Base-by-base conservation (phyloP, 92 coral and sea anemone species). In the Porites cylindrica region DNA sequence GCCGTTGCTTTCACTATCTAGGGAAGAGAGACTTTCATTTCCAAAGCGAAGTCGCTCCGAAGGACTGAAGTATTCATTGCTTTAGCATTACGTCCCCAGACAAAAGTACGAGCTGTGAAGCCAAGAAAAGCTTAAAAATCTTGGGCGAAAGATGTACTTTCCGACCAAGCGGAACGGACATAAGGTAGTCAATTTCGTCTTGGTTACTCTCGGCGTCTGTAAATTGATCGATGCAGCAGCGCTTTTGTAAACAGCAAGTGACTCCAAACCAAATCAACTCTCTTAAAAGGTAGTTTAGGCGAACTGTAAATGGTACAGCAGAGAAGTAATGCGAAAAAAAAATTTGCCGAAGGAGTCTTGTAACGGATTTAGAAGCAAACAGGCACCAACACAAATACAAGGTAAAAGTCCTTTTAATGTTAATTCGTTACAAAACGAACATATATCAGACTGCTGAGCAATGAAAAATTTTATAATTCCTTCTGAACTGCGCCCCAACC, bases 1-100 rank as follows among this genome's bases (percentile, higher is more conserved):
- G 53, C 80, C 72, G 66, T 86, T 70, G 82, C 91, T 80, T 80
- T 87, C 91, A 19, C 90, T 86, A 51, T 86, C 90, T 86, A 51
- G 79, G 52, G 87, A 86, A 66, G 90, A 86, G 79, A 86, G 79
- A 78, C 86, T 81, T 86, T 86, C 79, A 71, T 86, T 78, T 20
- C 29, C 38, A 51, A 86, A 65, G 66, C 77, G 62, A 63, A 79
- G 81, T 64, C 76, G 75, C 73, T 81, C 76, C 16, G 59, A 75
- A 75, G 62, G 63, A 38, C 20, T 51, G 82, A 70, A 59, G 70
- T 8, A 86, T 80, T 29, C 72, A 73, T 70, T 81, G 87, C 79
- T 63, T 87, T 80, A 87, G 65, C 86, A 87, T 86, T 79, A 79
- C 90, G 70, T 86, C 86, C 29, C 90, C 86, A 54, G 90, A 86